These are phyloP conservation scores for Physocephala rufipes DNA, from an alignment of 2,888 invertebrate genomes.

Conservation along the genomic window DNA sequence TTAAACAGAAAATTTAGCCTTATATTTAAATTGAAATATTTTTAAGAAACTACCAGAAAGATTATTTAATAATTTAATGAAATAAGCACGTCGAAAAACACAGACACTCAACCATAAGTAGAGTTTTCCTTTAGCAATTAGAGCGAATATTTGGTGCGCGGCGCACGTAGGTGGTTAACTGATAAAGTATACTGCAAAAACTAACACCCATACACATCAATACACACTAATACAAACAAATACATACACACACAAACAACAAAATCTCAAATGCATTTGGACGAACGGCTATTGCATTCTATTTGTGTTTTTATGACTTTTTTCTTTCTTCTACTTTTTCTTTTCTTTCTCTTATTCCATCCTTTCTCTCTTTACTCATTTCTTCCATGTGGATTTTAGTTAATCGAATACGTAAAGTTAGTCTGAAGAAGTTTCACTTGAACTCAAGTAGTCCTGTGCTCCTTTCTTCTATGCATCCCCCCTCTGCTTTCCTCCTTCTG, in stretches of 20 bases:
- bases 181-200: constrained; percentile 7
- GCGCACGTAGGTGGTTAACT: constrained; percentile 3
- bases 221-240: constrained; percentile 24
- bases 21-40: too few relatives aligned
- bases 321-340: too few relatives aligned
- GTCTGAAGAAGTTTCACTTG: background rate
- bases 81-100: background rate
- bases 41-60: too few relatives aligned
- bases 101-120: constrained; percentile 1
- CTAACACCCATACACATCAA: background rate
- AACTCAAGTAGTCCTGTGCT: too few relatives aligned
- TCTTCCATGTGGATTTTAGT: background rate
- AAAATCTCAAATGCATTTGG: constrained; percentile 1
- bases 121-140: constrained; percentile 23
- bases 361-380: too few relatives aligned
- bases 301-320: background rate
- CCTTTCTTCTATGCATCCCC: too few relatives aligned
- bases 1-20: too few relatives aligned
- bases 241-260: constrained; percentile 17
- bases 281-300: background rate
- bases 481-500: background rate
- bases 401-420: constrained; percentile 10
- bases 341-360: background rate
- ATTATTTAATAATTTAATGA: too few relatives aligned
- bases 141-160: constrained; percentile 11